phyloP scores from a whole-genome alignment of 2,113 vertebrate genomes.

The Delphinapterus leucas region DNA sequence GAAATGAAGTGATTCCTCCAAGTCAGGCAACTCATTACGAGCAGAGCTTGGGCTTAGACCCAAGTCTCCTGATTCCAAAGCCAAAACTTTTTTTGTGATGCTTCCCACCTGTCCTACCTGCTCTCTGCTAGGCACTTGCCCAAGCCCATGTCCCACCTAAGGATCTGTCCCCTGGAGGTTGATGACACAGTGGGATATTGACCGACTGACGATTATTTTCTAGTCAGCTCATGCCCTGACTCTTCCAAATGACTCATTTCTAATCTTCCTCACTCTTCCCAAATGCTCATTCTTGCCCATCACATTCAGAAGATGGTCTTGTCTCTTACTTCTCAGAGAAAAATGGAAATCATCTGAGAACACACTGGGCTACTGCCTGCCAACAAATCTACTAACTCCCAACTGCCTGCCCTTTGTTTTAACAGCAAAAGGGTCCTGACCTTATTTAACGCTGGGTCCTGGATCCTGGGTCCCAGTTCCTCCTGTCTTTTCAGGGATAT shows the following conservation, averaged over 20 bases:
- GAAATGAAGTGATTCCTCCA: background rate
- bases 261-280: background rate
- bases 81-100: background rate
- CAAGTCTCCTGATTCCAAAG: background rate
- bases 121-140: background rate
- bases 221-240: background rate
- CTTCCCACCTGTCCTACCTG: background rate
- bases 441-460: background rate
- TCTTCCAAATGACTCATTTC: background rate
- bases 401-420: background rate
- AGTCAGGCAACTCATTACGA: background rate
- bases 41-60: background rate
- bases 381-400: no score
- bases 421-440: background rate
- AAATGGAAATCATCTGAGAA: background rate
- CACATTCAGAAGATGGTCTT: background rate
- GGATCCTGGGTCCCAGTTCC: background rate
- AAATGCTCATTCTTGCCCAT: background rate
- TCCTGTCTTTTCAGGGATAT: background rate
- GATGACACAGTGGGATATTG: background rate
- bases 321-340: background rate
- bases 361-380: background rate
- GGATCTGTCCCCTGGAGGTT: accelerated
- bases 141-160: background rate
- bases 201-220: background rate